Evolutionary conservation across 2,797 vertebrate species (phyloP), one percentile per base, ranked within the genome.

Genomic region (Novumbra hubbsi): DNA sequence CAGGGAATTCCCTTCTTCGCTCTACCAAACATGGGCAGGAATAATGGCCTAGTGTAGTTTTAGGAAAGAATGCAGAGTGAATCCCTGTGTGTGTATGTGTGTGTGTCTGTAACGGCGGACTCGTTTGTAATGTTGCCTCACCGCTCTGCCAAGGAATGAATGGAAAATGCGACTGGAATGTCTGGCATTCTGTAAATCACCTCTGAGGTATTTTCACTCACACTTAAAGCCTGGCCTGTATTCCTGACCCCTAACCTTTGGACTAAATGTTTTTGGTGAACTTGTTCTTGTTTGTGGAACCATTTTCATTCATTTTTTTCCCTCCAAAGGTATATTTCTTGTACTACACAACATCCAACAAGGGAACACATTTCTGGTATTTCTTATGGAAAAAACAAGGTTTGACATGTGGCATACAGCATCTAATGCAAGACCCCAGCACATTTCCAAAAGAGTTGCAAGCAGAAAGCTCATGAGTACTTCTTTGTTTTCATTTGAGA

Each of bases 1-100:
- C 67, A 19, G 83, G 85, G 85, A 81, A 86, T 86, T 84, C 85
- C 85, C 83, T 83, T 84, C 78, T 81, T 77, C 71, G 81, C 75
- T 80, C 76, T 76, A 75, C 83, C 85, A 86, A 86, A 84, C 83
- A 86, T 82, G 81, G 81, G 67, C 75, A 80, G 71, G 76, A 83
- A 86, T 78, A 83, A 80, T 75, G 70, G 65, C 70, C 78, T 73
- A 41, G 67, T 83, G n/a, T 55, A 55, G 32, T 67, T 83, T 77
- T 72, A 82, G 76, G 73, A 82, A 80, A 78, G 80, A 84, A 84
- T 83, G 76, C 80, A 77, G 73, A 80, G 76, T 78, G 62, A 24
- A 55, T 11, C 72, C 76, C 16, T 64, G 62, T 73, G 80, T 76
- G 55, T 50, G 70, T 74, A 72, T 49, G 49, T 77, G 74, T 76